Conservation (phyloP, 2,113 vertebrate genomes). For the Zapornia atra region DNA sequence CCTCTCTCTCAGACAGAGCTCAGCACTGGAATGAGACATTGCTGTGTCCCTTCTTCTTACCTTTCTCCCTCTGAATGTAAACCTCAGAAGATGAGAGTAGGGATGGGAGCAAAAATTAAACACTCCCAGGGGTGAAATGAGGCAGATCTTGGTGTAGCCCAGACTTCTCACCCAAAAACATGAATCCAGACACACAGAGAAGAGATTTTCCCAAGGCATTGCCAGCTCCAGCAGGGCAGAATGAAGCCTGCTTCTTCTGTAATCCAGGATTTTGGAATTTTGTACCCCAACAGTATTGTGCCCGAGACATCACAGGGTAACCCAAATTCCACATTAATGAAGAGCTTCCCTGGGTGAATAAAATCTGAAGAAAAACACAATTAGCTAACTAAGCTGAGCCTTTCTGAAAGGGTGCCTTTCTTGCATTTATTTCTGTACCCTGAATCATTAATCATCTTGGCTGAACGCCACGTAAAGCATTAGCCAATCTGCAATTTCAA, state of each 20-base stretch:
- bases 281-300: not conserved
- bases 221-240: not conserved
- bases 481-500: constrained; percentile 44
- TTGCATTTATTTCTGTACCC: constrained; percentile 45
- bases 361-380: constrained; percentile 29
- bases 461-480: not conserved
- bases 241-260: not conserved
- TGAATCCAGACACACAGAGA: fast-evolving
- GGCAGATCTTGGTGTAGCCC: not conserved
- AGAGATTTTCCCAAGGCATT: not conserved
- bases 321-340: not conserved
- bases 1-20: not conserved
- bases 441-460: constrained; percentile 52
- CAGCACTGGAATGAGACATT: not conserved
- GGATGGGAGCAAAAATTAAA: not conserved
- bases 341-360: not conserved
- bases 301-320: not conserved
- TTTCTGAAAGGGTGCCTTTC: not conserved
- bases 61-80: not conserved
- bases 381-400: not conserved
- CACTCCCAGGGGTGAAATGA: fast-evolving
- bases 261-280: not conserved
- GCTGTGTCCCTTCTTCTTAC: not conserved
- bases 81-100: not conserved
- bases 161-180: fast-evolving